A percentile compares a stretch with the other conserved stretches of the same genome.
These are phyloP conservation scores for Calcarius ornatus DNA, from an alignment of 2,113 vertebrate genomes.

Conservation along the genomic window DNA sequence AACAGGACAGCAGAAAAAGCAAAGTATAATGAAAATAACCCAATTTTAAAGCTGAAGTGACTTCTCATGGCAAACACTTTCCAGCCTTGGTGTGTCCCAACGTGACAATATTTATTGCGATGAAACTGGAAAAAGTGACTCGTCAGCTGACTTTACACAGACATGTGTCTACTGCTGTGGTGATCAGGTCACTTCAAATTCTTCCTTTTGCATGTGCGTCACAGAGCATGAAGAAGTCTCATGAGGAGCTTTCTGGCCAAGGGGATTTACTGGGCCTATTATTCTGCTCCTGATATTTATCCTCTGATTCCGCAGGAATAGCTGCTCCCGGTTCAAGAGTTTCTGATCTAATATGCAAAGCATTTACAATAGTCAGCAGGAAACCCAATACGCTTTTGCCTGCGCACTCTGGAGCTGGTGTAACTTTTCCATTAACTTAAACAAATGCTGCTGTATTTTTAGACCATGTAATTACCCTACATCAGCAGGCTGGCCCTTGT, in stretches of 20 bases:
- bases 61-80: not conserved
- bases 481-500: constrained; percentile 72
- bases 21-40: not conserved
- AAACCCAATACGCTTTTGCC: constrained; percentile 71
- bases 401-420: constrained; percentile 55
- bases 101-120: not conserved
- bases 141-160: not conserved
- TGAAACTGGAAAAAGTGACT: constrained; percentile 51
- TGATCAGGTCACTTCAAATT: constrained; percentile 5
- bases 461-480: constrained; percentile 73
- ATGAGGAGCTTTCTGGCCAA: constrained; percentile 50
- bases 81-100: not conserved
- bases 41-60: not conserved
- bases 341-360: constrained; percentile 68
- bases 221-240: constrained; percentile 23
- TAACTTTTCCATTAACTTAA: constrained; percentile 72
- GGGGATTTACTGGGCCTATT: constrained; percentile 59
- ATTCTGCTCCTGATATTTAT: constrained; percentile 55
- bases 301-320: constrained; percentile 54
- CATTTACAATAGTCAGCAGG: constrained; percentile 77
- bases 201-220: constrained; percentile 47
- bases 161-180: not conserved
- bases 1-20: not conserved
- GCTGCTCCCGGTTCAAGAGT: constrained; percentile 24
- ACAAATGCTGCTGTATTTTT: constrained; percentile 82